phyloP scores from a whole-genome alignment of 2,113 vertebrate species.

The Urocynchramus pylzowi region DNA sequence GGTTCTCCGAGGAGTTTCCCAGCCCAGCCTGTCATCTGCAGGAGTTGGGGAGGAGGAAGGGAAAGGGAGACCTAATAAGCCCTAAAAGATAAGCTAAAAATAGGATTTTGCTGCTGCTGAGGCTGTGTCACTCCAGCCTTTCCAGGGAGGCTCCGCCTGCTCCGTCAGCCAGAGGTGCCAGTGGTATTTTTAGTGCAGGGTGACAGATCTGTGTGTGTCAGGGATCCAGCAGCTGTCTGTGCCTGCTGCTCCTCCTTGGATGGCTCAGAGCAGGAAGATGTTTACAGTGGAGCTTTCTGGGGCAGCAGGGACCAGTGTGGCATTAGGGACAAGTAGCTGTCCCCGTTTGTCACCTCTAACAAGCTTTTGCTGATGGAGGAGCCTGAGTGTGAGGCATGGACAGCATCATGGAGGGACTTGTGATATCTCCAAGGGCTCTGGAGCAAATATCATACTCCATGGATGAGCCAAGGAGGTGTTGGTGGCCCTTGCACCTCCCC shows the following conservation, averaged over 20 bases:
- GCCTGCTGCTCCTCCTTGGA: background rate
- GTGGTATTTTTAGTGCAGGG: background rate
- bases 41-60: background rate
- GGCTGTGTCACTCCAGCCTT: background rate
- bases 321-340: background rate
- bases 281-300: background rate
- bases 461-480: background rate
- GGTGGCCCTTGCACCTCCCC: background rate
- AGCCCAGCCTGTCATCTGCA: background rate
- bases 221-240: background rate
- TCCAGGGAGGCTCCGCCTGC: background rate
- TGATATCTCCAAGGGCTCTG: background rate
- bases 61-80: background rate
- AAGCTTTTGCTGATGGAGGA: background rate
- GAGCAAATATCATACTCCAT: accelerated
- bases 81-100: background rate
- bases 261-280: background rate
- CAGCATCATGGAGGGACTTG: background rate
- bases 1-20: background rate
- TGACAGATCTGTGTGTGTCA: background rate
- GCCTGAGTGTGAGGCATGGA: background rate
- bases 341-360: background rate
- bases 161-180: background rate
- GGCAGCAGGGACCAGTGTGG: accelerated
- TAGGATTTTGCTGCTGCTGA: background rate